phyloP scores from a whole-genome alignment of 1,140 invertebrate genomes.

The Eurosta solidaginis region DNA sequence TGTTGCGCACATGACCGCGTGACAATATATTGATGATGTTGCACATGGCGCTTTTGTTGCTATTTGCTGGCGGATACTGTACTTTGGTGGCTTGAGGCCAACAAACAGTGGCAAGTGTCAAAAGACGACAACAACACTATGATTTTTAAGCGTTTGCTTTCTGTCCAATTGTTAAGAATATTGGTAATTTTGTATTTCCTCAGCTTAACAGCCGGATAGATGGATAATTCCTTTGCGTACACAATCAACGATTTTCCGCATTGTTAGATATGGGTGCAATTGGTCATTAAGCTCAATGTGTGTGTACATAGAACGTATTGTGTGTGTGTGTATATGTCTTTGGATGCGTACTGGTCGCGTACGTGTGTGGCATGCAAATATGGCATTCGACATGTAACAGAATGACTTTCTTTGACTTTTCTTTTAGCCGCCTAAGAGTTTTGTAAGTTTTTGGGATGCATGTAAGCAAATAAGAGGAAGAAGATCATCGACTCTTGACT shows the following conservation, averaged over 20 bases:
- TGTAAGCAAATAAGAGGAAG: neutral
- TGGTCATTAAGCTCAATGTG: neutral
- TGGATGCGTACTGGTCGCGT: neutral
- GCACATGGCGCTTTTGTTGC: neutral
- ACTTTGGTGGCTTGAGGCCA: slow-evolving; percentile 6
- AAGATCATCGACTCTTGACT: neutral
- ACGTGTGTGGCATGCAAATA: slow-evolving; percentile 26
- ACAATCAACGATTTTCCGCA: slow-evolving; percentile 23
- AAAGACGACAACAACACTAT: slow-evolving; percentile 4
- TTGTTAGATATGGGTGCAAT: slow-evolving; percentile 24
- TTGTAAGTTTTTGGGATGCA: no score
- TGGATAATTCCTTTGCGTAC: neutral
- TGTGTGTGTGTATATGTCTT: neutral
- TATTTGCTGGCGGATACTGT: neutral
- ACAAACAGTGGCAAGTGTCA: slow-evolving; percentile 11
- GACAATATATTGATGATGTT: slow-evolving; percentile 10
- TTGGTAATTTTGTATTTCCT: no score
- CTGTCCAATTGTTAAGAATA: neutral
- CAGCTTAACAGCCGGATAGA: no score
- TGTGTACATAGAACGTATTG: neutral
- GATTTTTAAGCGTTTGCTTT: neutral
- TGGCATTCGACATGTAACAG: slow-evolving; percentile 16
- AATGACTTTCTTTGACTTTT: slow-evolving; percentile 5
- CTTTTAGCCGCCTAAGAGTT: neutral
- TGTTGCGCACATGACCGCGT: neutral